These are phyloP conservation scores for Meleagris gallopavo DNA, from an alignment of 2,113 vertebrate species.

Conservation along the genomic window DNA sequence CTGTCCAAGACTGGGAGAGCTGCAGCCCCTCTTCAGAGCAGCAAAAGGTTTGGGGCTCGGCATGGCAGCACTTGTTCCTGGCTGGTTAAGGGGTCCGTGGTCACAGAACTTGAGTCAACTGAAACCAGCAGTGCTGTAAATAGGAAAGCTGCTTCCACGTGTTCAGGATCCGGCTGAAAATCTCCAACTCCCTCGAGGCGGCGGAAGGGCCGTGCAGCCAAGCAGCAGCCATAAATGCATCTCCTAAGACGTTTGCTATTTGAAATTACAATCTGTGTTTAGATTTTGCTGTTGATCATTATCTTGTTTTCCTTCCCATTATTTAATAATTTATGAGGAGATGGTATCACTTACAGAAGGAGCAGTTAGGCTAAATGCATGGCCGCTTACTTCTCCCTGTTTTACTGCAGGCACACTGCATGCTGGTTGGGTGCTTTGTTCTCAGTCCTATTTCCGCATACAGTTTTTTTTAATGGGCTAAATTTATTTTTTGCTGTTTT, in stretches of 20 bases:
- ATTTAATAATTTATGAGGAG: conserved; percentile 58
- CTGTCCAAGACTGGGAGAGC: not conserved
- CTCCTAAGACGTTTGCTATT: not conserved
- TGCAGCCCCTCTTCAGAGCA: not conserved
- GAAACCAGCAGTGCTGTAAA: not conserved
- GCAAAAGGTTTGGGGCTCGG: not conserved
- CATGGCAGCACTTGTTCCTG: fast-evolving
- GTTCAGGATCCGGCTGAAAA: not conserved
- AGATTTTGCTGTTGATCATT: conserved; percentile 35
- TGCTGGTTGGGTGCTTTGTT: not conserved
- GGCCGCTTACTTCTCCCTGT: not conserved
- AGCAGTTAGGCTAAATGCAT: not conserved
- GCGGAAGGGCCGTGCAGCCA: not conserved
- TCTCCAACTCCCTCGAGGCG: fast-evolving
- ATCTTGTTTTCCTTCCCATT: conserved; percentile 51
- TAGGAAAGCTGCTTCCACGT: fast-evolving
- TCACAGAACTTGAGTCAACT: not conserved
- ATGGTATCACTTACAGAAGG: not conserved
- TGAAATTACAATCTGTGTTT: conserved; percentile 43
- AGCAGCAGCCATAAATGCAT: not conserved
- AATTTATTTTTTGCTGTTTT: not conserved
- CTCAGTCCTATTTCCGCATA: not conserved
- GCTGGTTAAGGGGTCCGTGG: fast-evolving
- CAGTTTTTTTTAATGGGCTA: not conserved
- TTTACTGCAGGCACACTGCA: not conserved